Percentiles rank a stretch among this genome's conserved stretches.
Conservation (phyloP, 2,888 invertebrate species). For the Sarcophaga rosellei region DNA sequence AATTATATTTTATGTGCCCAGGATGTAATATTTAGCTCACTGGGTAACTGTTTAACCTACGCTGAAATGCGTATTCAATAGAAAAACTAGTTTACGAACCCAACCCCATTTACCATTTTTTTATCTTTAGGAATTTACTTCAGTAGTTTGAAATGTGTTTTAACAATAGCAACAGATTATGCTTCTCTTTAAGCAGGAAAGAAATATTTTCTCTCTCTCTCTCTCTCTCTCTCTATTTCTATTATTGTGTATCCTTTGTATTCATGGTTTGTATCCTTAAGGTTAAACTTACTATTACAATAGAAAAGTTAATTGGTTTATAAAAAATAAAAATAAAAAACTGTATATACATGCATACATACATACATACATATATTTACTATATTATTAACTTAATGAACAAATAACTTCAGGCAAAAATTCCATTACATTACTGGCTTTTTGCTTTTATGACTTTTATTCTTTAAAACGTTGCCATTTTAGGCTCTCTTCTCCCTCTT, state of each 20-base stretch:
- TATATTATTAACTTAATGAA: too few species aligned
- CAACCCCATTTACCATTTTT: background rate
- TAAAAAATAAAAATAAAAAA: background rate
- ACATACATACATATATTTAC: too few species aligned
- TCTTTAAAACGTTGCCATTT: too few species aligned
- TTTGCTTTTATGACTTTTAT: too few species aligned
- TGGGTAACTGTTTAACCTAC: too few species aligned
- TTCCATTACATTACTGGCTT: too few species aligned
- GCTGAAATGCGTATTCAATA: background rate
- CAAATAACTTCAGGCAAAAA: too few species aligned
- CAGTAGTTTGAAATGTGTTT: background rate
- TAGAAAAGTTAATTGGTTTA: conserved; percentile 8
- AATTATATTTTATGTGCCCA: too few species aligned
- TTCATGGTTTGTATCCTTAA: conserved; percentile 2
- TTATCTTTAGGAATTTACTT: background rate
- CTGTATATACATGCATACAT: too few species aligned
- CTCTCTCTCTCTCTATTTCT: too few species aligned
- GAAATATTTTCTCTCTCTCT: background rate
- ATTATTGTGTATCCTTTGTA: background rate
- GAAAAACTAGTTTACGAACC: background rate
- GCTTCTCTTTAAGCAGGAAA: background rate
- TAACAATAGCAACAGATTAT: background rate
- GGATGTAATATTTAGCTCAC: too few species aligned
- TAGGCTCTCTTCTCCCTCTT: too few species aligned
- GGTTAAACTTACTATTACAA: conserved; percentile 19